Evolutionary conservation across 2,888 invertebrate species (phyloP), one percentile per base, ranked within the genome.

Genomic region (Himalopsyche japonica): DNA sequence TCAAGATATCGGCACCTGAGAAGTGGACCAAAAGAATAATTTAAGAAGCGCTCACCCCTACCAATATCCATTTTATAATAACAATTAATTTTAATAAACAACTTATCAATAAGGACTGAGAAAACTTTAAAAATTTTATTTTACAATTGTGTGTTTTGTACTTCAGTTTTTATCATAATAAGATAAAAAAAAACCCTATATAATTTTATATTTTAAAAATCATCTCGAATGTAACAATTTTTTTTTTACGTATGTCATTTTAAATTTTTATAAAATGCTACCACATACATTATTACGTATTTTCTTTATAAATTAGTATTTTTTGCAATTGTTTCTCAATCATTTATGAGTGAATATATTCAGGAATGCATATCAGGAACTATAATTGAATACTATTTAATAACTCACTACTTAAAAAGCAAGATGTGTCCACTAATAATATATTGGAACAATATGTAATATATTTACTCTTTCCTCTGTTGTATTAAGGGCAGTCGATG

Each of bases 21-120:
- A 76, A 76, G 34, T 49, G 83, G 86, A 30, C 86, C 86, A 18
- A 82, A 80, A 48, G 86, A 86, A 83, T 86, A 83, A 57, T 80
- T 70, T 30, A 70, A 30, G 30, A 2, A 15, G 70, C 64, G 24
- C 18, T 24, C 64, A 5, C n/a, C 70, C 70, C 15, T 24, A 70
- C 27, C 27, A 27, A 4, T 30, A 27, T 27, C 70, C 70, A 70
- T 30, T 70, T 70, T 30, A 70, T 3, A 70, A 27, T 57, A 57
- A 30, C 15, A 30, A 70, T 70, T 70, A 27, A 70, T 70, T 70
- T 24, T 70, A 70, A 57, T 70, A 27, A 27, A 30, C 30, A 70
- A 70, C 12, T 70, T 30, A 27, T 3, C 15, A 10, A 27, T 70
- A 70, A 70, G 70, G 70, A 70, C 70, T 70, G 70, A 70, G 27